phyloP scores from a whole-genome alignment of 2,797 vertebrate species.

The Mionectes olivaceus region DNA sequence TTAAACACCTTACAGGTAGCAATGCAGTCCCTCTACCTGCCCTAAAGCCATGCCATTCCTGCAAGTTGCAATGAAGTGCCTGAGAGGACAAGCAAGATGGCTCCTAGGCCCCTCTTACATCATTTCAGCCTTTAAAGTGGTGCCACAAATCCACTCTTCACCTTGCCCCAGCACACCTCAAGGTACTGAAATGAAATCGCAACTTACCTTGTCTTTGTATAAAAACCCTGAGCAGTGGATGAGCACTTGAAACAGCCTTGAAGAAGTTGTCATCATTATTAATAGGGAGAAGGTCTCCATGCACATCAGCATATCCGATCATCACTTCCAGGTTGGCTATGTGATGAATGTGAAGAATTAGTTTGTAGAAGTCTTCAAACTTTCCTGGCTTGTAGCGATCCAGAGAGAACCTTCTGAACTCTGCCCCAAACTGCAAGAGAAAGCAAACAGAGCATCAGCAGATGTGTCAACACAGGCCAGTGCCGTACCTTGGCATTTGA shows the following conservation, averaged over 20 bases:
- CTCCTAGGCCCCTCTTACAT: not conserved
- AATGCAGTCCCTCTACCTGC: not conserved
- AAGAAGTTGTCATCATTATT: conserved; percentile 98
- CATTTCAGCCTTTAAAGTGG: not conserved
- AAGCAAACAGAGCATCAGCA: not conserved
- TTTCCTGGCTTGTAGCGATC: conserved; percentile 93
- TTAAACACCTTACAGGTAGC: not conserved
- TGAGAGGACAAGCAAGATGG: not conserved
- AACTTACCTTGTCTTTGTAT: conserved; percentile 95
- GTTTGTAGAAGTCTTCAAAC: conserved; percentile 97
- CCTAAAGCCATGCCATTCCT: not conserved
- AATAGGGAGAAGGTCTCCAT: conserved; percentile 96
- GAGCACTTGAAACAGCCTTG: conserved; percentile 95
- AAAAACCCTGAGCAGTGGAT: conserved; percentile 94
- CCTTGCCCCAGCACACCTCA: fast-evolving
- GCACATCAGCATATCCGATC: conserved; percentile 95
- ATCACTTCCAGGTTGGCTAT: conserved; percentile 94
- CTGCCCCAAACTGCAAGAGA: conserved; percentile 90
- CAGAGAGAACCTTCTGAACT: conserved; percentile 95
- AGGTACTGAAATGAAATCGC: not conserved
- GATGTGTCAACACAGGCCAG: not conserved
- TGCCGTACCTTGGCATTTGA: not conserved
- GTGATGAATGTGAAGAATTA: conserved; percentile 94
- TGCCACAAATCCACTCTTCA: not conserved
- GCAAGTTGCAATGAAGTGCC: not conserved